Evolutionary conservation across 2,113 vertebrate species (phyloP), one percentile per base, ranked within the genome.

Genomic region (Cavia porcellus): DNA sequence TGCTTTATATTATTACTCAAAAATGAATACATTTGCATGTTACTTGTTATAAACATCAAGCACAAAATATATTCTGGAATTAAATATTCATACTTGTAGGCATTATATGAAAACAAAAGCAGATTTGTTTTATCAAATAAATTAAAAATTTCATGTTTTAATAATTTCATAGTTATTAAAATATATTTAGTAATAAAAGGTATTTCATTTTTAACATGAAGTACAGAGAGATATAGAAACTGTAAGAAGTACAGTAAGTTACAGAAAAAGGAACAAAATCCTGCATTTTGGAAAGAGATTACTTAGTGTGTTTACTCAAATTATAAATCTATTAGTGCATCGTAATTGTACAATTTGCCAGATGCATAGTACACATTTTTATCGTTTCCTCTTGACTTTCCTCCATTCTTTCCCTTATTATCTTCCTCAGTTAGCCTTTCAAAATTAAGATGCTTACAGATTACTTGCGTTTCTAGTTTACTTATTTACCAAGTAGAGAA

Each of bases 1-100:
- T 80, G 47, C 30, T 6, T 94, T 2, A 70, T 68, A n/a, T 5
- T 84, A 92, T 94, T 92, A 74, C 86, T 74, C 77, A 20, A 86
- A 75, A 82, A 52, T 30, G 2, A 12, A 59, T 50, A 8, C 0
- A 55, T 90, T 25, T 72, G 5, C 9, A 59, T n/a, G 75, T 80
- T 0, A n/a, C 10, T 35, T 94, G 24, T 92, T 47, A 0, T 32
- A 64, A 89, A 96, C 74, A 52, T 70, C 5, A 4, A 68, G 96
- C 20, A 59, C 25, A 79, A 84, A 96, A 94, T 20, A 2, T 4
- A 64, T 83, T 38, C 42, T 5, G 77, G 11, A 96, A 90, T 42
- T 7, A 66, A 90, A 82, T 92, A 66, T 57, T 88, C 57, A 61
- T 50, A 80, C 72, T 14, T 86, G 66, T 52, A 45, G 95, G 15